phyloP scores from a whole-genome alignment of 2,113 vertebrate genomes.

The Petrocephalus zakoni region DNA sequence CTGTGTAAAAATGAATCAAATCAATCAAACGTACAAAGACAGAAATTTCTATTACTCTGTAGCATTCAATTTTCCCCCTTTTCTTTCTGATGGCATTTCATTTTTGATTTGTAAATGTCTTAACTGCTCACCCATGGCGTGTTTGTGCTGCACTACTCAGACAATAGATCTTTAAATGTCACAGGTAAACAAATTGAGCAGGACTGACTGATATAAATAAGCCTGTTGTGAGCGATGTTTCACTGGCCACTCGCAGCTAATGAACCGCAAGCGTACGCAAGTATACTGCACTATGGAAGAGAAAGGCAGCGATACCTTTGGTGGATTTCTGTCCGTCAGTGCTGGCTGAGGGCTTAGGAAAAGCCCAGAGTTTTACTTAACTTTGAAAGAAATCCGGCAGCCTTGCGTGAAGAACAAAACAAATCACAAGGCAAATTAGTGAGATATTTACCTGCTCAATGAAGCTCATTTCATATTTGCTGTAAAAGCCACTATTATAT shows the following conservation, averaged over 20 bases:
- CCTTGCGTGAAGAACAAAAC: no score
- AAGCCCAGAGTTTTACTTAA: background rate
- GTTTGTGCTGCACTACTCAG: slow-evolving; percentile 37
- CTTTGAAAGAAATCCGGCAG: background rate
- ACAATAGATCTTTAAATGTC: slow-evolving; percentile 51
- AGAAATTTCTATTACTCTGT: slow-evolving; percentile 24
- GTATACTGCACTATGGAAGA: background rate
- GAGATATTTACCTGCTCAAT: background rate
- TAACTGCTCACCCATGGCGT: slow-evolving; percentile 41
- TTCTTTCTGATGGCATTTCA: slow-evolving; percentile 27
- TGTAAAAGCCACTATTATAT: background rate
- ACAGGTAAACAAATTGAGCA: slow-evolving; percentile 46
- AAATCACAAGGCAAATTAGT: background rate
- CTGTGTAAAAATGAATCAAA: slow-evolving; percentile 20
- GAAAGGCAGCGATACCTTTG: background rate
- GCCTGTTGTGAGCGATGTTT: slow-evolving; percentile 34
- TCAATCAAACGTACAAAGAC: slow-evolving; percentile 27
- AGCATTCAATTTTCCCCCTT: slow-evolving; percentile 18
- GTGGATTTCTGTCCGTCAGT: background rate
- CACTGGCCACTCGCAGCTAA: slow-evolving; percentile 25
- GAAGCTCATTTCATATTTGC: background rate
- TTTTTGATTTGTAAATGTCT: slow-evolving; percentile 39
- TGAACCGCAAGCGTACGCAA: slow-evolving; percentile 36
- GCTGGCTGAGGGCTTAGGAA: background rate
- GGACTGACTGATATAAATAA: slow-evolving; percentile 47